Conservation (phyloP, 1,140 invertebrate species). For the Probaryconus sp. region DNA sequence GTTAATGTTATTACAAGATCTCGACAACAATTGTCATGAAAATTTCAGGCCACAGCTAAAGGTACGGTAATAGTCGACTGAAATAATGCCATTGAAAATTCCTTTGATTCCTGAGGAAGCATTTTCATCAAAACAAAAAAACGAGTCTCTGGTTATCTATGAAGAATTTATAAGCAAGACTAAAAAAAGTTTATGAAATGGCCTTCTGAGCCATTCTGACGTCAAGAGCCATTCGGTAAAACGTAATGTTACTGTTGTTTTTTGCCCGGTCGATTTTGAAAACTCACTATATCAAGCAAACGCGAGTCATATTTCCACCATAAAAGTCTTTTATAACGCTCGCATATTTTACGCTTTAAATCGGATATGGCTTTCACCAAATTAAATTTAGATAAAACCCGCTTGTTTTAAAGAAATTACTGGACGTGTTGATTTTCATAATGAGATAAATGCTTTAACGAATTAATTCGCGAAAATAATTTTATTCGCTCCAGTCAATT, state of each 20-base stretch:
- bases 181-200: slow-evolving; percentile 48
- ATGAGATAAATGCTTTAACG: too few species aligned
- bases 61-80: too few species aligned
- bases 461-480: too few species aligned
- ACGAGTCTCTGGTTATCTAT: slow-evolving; percentile 50
- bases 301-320: neutral
- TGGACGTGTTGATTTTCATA: too few species aligned
- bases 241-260: slow-evolving; percentile 26
- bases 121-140: slow-evolving; percentile 41
- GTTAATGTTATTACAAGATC: too few species aligned
- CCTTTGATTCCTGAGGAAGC: too few species aligned
- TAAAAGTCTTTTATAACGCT: slow-evolving; percentile 13
- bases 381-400: too few species aligned
- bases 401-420: too few species aligned
- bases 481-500: too few species aligned
- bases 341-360: neutral
- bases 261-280: slow-evolving; percentile 11
- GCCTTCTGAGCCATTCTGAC: slow-evolving; percentile 41
- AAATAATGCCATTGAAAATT: too few species aligned
- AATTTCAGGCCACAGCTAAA: too few species aligned
- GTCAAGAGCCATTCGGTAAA: slow-evolving; percentile 12
- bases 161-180: slow-evolving; percentile 51
- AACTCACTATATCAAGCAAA: neutral
- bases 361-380: neutral
- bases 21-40: too few species aligned